Evolutionary conservation across 1,140 invertebrate species (phyloP).

Genomic region (Pseudoatta argentina): DNA sequence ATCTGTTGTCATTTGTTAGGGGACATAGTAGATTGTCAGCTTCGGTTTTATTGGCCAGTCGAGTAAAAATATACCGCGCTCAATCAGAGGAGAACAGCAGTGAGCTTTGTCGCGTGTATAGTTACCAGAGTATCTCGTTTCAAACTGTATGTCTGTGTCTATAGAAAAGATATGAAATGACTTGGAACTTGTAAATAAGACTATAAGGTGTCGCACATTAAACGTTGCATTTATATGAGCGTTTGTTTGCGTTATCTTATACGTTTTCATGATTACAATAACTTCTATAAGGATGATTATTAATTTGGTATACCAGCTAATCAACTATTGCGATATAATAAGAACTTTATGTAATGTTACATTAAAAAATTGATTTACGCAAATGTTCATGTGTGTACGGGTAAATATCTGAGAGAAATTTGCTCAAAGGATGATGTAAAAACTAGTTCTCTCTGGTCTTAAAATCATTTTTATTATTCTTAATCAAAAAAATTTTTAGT

Average conservation of each 20-base stretch:
- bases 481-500: constrained; percentile 4
- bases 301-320: constrained; percentile 6
- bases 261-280: background rate
- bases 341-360: background rate
- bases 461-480: background rate
- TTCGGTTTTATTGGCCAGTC: constrained; percentile 64
- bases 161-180: background rate
- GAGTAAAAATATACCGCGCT: constrained; percentile 40
- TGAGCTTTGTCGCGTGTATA: background rate
- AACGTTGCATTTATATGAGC: background rate
- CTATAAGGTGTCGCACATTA: background rate
- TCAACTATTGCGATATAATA: background rate
- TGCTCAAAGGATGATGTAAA: background rate
- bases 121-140: background rate
- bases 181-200: background rate
- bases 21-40: constrained; percentile 64
- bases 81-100: background rate
- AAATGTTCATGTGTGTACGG: background rate
- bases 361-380: constrained; percentile 13
- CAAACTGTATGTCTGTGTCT: background rate
- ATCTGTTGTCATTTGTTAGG: constrained; percentile 74
- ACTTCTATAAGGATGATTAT: background rate
- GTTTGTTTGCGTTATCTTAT: background rate
- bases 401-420: constrained; percentile 13
- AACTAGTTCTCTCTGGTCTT: background rate